Percentiles rank a stretch among this genome's conserved stretches.
Evolutionary conservation across 2,113 vertebrate species (phyloP).

Genomic region (Balaeniceps rex): DNA sequence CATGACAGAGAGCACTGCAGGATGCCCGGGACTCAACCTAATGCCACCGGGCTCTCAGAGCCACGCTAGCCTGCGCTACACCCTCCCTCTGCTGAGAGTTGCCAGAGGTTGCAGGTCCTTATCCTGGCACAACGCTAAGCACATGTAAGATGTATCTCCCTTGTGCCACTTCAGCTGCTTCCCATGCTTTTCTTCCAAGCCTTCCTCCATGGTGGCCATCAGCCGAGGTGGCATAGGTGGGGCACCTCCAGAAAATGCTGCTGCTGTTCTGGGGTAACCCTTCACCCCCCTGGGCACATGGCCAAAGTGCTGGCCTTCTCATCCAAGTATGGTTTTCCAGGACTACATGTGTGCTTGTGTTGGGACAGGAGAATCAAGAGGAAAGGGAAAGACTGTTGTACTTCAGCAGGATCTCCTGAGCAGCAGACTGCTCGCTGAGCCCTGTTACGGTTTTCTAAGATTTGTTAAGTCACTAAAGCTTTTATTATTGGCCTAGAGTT

Average conservation of each 20-base stretch:
- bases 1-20: not conserved
- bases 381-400: not conserved
- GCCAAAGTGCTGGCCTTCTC: not conserved
- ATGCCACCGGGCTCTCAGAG: not conserved
- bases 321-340: not conserved
- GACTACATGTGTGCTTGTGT: not conserved
- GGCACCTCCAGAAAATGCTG: not conserved
- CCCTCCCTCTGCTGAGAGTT: not conserved
- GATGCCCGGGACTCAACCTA: fast-evolving
- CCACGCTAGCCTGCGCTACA: not conserved
- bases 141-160: not conserved
- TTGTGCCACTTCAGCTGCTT: not conserved
- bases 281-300: not conserved
- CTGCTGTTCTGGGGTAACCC: not conserved
- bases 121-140: not conserved
- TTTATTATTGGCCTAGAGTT: not conserved
- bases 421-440: not conserved
- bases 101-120: not conserved
- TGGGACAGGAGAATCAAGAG: not conserved
- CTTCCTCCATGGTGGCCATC: not conserved
- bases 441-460: not conserved
- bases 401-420: not conserved
- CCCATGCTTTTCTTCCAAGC: not conserved
- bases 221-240: not conserved
- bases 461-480: not conserved